Conservation (phyloP, 2,888 invertebrate genomes). For the Lapara coniferarum region DNA sequence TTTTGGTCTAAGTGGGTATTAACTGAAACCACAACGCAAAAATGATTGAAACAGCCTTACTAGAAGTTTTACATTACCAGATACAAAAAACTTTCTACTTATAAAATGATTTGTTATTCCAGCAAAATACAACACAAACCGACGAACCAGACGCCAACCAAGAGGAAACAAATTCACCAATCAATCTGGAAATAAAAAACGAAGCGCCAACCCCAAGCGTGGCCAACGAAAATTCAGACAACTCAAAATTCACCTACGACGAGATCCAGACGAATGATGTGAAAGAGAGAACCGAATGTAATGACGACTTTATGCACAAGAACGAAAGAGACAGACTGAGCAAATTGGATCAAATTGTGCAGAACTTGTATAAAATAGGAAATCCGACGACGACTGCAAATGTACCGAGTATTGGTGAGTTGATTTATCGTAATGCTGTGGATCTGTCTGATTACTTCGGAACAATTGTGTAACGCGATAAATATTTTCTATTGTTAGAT, state of each 20-base stretch:
- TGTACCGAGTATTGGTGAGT: slow-evolving; percentile 50
- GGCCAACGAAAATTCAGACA: slow-evolving; percentile 53
- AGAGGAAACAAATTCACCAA: slow-evolving; percentile 51
- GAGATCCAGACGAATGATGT: slow-evolving; percentile 50
- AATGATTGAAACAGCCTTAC: background rate
- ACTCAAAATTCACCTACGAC: slow-evolving; percentile 53
- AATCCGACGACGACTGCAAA: slow-evolving; percentile 53
- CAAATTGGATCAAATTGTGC: slow-evolving; percentile 76
- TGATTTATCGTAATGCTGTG: slow-evolving; percentile 6
- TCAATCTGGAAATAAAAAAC: slow-evolving; percentile 57
- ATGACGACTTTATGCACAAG: slow-evolving; percentile 47
- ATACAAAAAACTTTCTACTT: background rate
- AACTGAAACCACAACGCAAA: too few species aligned
- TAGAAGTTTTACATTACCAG: background rate
- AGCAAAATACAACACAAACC: slow-evolving; percentile 65
- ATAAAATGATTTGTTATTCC: slow-evolving; percentile 26
- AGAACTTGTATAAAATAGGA: slow-evolving; percentile 74
- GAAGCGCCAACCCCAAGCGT: slow-evolving; percentile 48
- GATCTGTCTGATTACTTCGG: slow-evolving; percentile 9
- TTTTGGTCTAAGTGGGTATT: too few species aligned
- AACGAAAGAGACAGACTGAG: slow-evolving; percentile 73
- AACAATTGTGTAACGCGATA: background rate
- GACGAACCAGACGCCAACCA: slow-evolving; percentile 54
- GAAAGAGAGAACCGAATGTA: slow-evolving; percentile 45
- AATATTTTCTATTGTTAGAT: background rate